Conservation (phyloP, 2,113 vertebrate species). For the Tricholaema leucomelas region DNA sequence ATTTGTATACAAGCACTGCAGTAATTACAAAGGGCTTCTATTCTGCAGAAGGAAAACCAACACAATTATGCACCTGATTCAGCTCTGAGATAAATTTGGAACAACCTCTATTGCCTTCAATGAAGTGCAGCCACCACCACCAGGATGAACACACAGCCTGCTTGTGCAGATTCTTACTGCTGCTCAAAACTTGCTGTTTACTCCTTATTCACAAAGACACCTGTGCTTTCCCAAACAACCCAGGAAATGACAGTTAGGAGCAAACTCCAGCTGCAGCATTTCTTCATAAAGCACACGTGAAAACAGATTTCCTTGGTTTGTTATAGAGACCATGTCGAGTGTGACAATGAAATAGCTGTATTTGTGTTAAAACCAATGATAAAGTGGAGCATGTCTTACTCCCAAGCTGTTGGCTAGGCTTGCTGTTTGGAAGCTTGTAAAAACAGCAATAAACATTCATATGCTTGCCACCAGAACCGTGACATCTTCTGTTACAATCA, state of each 20-base stretch:
- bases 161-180: neutral
- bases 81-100: neutral
- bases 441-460: slow-evolving; percentile 49
- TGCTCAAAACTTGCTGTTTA: neutral
- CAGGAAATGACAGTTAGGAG: neutral
- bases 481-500: slow-evolving; percentile 38
- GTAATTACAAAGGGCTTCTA: slow-evolving; percentile 73
- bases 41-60: neutral
- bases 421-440: slow-evolving; percentile 45
- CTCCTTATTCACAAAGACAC: neutral
- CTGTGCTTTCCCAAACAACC: neutral
- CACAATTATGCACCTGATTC: neutral
- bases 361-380: slow-evolving; percentile 42
- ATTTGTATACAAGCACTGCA: slow-evolving; percentile 75
- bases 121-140: neutral
- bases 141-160: neutral
- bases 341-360: slow-evolving; percentile 48
- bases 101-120: neutral
- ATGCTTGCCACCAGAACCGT: neutral
- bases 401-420: neutral
- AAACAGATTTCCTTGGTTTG: slow-evolving; percentile 52
- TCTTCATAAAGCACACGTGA: neutral
- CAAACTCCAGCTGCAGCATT: slow-evolving; percentile 12
- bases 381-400: slow-evolving; percentile 20
- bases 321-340: slow-evolving; percentile 14